Percentiles rank a stretch among this genome's conserved stretches.
Evolutionary conservation across 2,113 vertebrate species (phyloP).

Genomic region (Xyrauchen texanus): DNA sequence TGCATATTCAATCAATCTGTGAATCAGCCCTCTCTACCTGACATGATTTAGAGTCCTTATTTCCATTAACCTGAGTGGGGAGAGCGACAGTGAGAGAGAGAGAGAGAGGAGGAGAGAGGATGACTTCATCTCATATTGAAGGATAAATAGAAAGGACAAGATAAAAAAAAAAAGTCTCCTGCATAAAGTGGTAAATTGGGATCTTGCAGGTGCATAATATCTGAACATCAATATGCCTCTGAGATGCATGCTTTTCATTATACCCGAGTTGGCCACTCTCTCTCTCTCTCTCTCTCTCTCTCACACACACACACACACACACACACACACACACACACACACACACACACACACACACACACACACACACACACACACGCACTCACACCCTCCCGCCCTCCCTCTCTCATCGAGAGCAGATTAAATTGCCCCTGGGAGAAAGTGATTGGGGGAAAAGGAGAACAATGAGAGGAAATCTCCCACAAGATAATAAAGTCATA

Average conservation of each 20-base stretch:
- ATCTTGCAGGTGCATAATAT: conserved; percentile 45
- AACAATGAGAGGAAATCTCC: conserved; percentile 32
- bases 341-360: conserved; percentile 2
- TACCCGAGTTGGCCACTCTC: conserved; percentile 21
- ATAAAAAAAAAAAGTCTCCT: conserved; percentile 33
- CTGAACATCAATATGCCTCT: conserved; percentile 37
- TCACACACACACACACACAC: not conserved
- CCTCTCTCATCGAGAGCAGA: conserved; percentile 9
- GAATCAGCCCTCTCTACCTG: conserved; percentile 40
- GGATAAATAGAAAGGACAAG: conserved; percentile 42
- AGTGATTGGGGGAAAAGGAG: conserved; percentile 14
- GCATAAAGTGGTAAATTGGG: conserved; percentile 43
- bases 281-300: too few species aligned
- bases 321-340: not conserved
- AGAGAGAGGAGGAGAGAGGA: conserved; percentile 20
- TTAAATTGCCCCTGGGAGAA: conserved; percentile 22
- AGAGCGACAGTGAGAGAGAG: conserved; percentile 23
- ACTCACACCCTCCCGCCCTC: not conserved
- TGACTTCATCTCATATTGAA: conserved; percentile 39
- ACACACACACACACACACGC: not conserved
- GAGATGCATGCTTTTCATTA: conserved; percentile 22
- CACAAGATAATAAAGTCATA: conserved; percentile 34
- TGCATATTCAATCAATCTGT: conserved; percentile 48
- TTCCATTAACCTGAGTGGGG: conserved; percentile 50
- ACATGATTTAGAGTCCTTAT: conserved; percentile 46